Percentiles rank a stretch among this genome's conserved stretches.
Evolutionary conservation across 2,797 vertebrate genomes (phyloP).

Genomic region (Gymnothorax javanicus): DNA sequence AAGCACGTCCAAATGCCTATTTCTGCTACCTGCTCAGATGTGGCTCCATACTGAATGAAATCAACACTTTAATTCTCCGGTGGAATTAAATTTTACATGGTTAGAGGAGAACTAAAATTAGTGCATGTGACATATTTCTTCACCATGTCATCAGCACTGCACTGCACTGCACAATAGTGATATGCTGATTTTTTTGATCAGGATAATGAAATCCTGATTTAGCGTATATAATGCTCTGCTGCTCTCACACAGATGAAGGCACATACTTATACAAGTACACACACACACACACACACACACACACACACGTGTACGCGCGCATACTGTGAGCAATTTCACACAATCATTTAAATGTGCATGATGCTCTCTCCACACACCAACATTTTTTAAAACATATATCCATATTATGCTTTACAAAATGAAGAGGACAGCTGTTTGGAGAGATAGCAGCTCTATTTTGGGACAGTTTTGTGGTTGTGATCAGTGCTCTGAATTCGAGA

Average conservation of each 20-base stretch:
- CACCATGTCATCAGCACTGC: not conserved
- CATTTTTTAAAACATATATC: not conserved
- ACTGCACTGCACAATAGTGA: not conserved
- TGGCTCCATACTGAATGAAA: not conserved
- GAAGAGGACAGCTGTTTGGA: not conserved
- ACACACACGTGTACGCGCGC: not conserved
- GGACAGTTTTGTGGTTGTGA: not conserved
- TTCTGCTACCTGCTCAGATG: not conserved
- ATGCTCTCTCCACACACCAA: slow-evolving; percentile 2
- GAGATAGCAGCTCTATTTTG: not conserved
- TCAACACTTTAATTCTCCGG: not conserved
- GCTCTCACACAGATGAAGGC: not conserved
- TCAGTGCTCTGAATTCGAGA: not conserved
- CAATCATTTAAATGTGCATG: slow-evolving; percentile 16
- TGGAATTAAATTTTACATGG: not conserved
- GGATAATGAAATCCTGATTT: not conserved
- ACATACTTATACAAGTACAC: not conserved
- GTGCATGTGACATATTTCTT: not conserved
- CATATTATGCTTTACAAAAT: slow-evolving; percentile 3
- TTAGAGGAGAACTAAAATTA: not conserved
- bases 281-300: slow-evolving; percentile 9
- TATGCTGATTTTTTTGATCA: not conserved
- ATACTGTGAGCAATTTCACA: not conserved
- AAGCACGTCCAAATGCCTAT: not conserved
- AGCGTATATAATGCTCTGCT: not conserved